Evolutionary conservation across 2,113 vertebrate species (phyloP).

Genomic region (Mastomys coucha): DNA sequence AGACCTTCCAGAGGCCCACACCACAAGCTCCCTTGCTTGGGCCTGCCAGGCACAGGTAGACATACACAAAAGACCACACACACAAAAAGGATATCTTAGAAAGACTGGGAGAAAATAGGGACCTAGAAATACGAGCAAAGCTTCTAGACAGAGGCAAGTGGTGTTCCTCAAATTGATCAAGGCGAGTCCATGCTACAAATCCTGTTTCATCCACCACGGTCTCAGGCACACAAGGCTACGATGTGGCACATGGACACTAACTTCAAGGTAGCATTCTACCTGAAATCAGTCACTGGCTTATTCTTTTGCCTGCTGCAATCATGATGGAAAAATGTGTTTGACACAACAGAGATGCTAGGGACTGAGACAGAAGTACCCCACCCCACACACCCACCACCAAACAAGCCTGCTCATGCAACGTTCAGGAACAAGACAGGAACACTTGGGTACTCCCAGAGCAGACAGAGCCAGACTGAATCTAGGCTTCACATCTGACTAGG

Average conservation of each 20-base stretch:
- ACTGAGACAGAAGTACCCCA: not conserved
- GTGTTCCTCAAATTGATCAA: accelerated
- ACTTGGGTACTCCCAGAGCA: not conserved
- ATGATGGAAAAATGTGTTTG: accelerated
- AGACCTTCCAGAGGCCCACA: not conserved
- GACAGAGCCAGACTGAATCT: not conserved
- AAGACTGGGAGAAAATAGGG: not conserved
- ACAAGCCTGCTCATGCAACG: accelerated
- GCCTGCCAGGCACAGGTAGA: not conserved
- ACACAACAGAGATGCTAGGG: not conserved
- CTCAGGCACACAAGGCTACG: accelerated
- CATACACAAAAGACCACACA: not conserved
- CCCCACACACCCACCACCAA: too few relatives aligned
- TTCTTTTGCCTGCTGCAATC: not conserved
- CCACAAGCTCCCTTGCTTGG: too few relatives aligned
- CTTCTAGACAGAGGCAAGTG: not conserved
- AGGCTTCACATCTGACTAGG: accelerated
- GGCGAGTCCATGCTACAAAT: accelerated
- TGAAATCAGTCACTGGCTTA: not conserved
- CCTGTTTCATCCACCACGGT: not conserved
- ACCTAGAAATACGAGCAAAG: not conserved
- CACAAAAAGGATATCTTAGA: not conserved
- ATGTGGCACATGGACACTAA: accelerated
- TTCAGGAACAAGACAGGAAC: not conserved
- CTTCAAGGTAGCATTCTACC: accelerated